A percentile compares a stretch with the other conserved stretches of the same genome.
Conservation (phyloP, 2,888 invertebrate species). For the Stictocephala bisonia region DNA sequence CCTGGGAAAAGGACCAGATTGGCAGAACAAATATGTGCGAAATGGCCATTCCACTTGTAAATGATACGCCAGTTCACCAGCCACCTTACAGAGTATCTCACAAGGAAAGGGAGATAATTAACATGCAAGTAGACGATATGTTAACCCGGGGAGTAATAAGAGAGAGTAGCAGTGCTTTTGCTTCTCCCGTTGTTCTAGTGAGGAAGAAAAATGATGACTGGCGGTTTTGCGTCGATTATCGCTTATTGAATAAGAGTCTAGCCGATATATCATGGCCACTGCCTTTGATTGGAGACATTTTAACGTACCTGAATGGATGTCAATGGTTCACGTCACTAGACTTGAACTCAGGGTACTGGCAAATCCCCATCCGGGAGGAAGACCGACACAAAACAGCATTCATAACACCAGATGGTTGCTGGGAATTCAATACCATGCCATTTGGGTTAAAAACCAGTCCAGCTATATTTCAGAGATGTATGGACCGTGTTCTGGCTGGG, state of each 20-base stretch:
- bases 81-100: slow-evolving; percentile 16
- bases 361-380: background rate
- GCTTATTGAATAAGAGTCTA: background rate
- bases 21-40: slow-evolving; percentile 1
- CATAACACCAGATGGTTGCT: slow-evolving; percentile 16
- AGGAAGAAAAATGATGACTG: slow-evolving; percentile 26
- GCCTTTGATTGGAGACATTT: slow-evolving; percentile 25
- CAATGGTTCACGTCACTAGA: slow-evolving; percentile 13
- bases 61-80: slow-evolving; percentile 1
- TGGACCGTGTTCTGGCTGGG: slow-evolving; percentile 15
- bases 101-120: background rate
- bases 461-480: slow-evolving; percentile 8
- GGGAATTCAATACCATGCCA: background rate
- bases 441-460: slow-evolving; percentile 15
- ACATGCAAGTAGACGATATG: background rate
- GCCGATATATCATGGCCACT: slow-evolving; percentile 2
- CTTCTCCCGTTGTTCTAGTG: slow-evolving; percentile 26
- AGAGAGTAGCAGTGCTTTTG: background rate
- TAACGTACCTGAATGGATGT: slow-evolving; percentile 20
- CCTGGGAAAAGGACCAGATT: background rate
- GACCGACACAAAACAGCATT: slow-evolving; percentile 33
- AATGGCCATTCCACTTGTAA: background rate
- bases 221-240: slow-evolving; percentile 39
- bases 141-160: background rate
- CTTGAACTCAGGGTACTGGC: slow-evolving; percentile 36